Base-by-base conservation (phyloP, 2,797 vertebrate species). In the Phylloscopus collybita region DNA sequence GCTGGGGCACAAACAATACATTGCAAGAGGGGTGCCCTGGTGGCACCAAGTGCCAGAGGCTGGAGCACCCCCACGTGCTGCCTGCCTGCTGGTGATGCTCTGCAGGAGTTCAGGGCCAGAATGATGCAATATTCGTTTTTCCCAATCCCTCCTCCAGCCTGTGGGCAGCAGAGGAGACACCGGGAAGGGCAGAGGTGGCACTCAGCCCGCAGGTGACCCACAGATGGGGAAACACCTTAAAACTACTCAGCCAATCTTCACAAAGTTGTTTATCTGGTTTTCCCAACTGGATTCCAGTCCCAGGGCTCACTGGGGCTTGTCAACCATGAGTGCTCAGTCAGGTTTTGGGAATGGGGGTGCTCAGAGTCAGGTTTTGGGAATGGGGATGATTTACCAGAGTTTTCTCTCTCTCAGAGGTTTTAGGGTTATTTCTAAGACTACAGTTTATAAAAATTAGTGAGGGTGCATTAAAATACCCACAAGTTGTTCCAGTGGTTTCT, bases 131-230 rank as follows among this genome's bases (percentile, higher is more conserved):
- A 16, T 36, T 61, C 40, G 6, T n/a, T n/a, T n/a, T 14, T 14
- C 34, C 18, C 12, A 34, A 1, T 5, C 11, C 7, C 40, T 57
- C 36, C 40, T 30, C 13, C 40, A 45, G 61, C 32, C n/a, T 25
- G 2, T 0, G 7, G 27, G 22, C 4, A 84, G 29, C 3, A 3
- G 18, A 64, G 34, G 26, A 47, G 29, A 21, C 26, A 4, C 5
- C 25, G 75, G 32, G 32, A 65, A 45, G 40, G 32, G 30, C 32
- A 34, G 1, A 4, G 27, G 18, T 1, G 6, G 22, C 0, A 4
- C 13, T 20, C 44, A 60, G 38, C 11, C 19, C 13, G 17, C 0
- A 40, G 50, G 50, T 16, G 3, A 1, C n/a, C 49, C n/a, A 65
- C n/a, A 32, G 16, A 18, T 10, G 29, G 26, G 5, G 45, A 65